Evolutionary conservation across 2,113 vertebrate species (phyloP).

Genomic region (Polypterus bichir): DNA sequence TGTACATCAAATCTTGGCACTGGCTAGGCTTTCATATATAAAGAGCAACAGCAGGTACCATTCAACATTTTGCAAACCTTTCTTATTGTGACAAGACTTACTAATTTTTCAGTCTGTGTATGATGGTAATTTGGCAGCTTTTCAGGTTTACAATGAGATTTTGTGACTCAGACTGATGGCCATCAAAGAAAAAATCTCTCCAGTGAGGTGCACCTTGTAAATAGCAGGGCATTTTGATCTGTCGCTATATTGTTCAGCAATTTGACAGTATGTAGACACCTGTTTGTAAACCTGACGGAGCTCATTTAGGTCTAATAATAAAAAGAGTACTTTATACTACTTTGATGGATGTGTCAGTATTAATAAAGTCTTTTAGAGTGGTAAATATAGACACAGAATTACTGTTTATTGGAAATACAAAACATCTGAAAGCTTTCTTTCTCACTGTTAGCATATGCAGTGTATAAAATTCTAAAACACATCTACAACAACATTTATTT

Average conservation of each 20-base stretch:
- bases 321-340: not conserved
- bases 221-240: constrained; percentile 1
- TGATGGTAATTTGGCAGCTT: constrained; percentile 1
- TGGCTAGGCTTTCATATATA: not conserved
- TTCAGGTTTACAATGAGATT: not conserved
- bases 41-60: not conserved
- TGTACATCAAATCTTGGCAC: too few species aligned
- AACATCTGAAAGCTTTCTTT: too few species aligned
- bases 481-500: too few species aligned
- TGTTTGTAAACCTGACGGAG: constrained; percentile 1
- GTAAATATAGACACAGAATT: too few species aligned
- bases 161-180: not conserved
- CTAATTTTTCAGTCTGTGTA: not conserved
- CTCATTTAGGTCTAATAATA: not conserved
- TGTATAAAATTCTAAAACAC: too few species aligned
- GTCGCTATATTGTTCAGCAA: not conserved
- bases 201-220: not conserved
- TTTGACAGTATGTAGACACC: not conserved
- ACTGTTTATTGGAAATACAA: too few species aligned
- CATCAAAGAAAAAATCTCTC: not conserved
- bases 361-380: too few species aligned
- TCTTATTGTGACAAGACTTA: not conserved
- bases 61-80: not conserved
- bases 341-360: too few species aligned
- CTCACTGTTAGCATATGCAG: too few species aligned